A percentile compares a stretch with the other conserved stretches of the same genome.
Evolutionary conservation across 1,140 invertebrate species (phyloP).

Genomic region (Drosophila dunni): DNA sequence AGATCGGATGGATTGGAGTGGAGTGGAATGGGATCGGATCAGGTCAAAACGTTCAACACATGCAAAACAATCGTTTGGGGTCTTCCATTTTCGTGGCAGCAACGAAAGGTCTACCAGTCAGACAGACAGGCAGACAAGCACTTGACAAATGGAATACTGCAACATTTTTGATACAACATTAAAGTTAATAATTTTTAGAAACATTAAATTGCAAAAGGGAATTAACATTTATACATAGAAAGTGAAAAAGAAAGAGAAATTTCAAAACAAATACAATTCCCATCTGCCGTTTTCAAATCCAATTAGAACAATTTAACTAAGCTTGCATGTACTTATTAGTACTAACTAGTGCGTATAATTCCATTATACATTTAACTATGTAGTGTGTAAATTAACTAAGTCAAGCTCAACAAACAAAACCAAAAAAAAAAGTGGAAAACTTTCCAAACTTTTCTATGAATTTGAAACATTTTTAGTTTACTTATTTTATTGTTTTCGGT

Average conservation of each 20-base stretch:
- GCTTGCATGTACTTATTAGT: conserved; percentile 11
- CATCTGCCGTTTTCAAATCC: conserved; percentile 1
- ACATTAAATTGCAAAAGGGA: not conserved
- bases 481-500: not conserved
- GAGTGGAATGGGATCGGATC: too few species aligned
- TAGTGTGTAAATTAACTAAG: too few species aligned
- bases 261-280: not conserved
- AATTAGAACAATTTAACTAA: conserved; percentile 49
- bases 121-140: not conserved
- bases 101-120: not conserved
- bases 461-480: not conserved
- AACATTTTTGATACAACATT: not conserved
- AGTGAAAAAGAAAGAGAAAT: not conserved
- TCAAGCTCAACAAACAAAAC: conserved; percentile 21
- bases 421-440: too few species aligned
- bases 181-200: not conserved
- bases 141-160: conserved; percentile 3
- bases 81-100: conserved; percentile 48
- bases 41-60: conserved; percentile 26
- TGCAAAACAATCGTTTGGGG: conserved; percentile 69
- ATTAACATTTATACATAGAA: not conserved
- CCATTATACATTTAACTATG: conserved; percentile 42
- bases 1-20: not conserved
- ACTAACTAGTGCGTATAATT: conserved; percentile 47
- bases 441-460: too few species aligned